Conservation (phyloP, 2,113 vertebrate genomes). For the Gadus macrocephalus region DNA sequence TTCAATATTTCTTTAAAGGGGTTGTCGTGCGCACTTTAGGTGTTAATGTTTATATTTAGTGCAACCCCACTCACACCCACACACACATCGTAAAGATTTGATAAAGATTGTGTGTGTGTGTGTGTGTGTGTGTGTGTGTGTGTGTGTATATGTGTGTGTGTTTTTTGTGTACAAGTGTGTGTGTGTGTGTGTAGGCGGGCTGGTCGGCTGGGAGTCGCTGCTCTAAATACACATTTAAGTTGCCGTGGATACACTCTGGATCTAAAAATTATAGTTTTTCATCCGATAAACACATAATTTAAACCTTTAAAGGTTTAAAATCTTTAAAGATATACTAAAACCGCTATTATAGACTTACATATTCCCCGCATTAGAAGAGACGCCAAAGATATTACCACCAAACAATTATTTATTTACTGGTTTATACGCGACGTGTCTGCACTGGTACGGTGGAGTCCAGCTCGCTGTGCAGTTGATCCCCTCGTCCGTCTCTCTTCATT, state of each 20-base stretch:
- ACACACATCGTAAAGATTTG: no score
- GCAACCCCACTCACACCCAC: no score
- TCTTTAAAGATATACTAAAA: conserved; percentile 37
- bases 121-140: no score
- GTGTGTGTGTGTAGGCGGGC: no score
- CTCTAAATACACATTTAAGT: conserved; percentile 29
- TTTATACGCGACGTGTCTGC: background rate
- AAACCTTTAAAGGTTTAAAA: conserved; percentile 49
- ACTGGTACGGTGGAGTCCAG: conserved; percentile 10
- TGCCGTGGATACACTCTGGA: conserved; percentile 52
- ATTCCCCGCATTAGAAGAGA: conserved; percentile 47
- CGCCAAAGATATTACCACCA: conserved; percentile 25
- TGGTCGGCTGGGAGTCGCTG: no score
- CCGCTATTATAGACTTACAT: conserved; percentile 57
- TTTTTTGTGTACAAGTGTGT: background rate
- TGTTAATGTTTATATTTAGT: conserved; percentile 35
- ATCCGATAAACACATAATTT: conserved; percentile 55
- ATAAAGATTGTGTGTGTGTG: background rate
- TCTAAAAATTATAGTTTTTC: conserved; percentile 60
- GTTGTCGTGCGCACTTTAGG: conserved; percentile 41
- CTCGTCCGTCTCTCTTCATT: conserved; percentile 4
- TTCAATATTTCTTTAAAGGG: conserved; percentile 24
- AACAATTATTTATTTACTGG: no score
- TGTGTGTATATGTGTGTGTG: no score
- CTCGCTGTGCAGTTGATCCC: conserved; percentile 7